phyloP scores from a whole-genome alignment of 2,888 invertebrate species.

The Rhingia campestris region DNA sequence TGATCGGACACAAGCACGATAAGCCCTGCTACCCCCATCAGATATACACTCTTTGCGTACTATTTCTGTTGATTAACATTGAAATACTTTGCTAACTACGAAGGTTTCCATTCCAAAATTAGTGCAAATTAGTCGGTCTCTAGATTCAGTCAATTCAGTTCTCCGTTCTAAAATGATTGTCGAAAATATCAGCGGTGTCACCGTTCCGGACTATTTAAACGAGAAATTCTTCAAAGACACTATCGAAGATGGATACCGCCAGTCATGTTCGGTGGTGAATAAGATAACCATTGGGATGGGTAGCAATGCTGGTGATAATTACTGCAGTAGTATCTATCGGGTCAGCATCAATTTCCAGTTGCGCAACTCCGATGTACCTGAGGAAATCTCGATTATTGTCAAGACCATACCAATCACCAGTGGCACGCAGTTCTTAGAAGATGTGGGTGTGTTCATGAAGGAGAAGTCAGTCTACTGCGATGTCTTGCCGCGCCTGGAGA shows the following conservation, averaged over 20 bases:
- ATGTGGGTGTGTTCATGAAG: conserved; percentile 82
- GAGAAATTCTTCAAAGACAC: conserved; percentile 78
- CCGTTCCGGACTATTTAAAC: conserved; percentile 77
- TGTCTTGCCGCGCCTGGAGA: conserved; percentile 81
- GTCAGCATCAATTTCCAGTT: conserved; percentile 76
- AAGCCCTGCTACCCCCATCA: not conserved
- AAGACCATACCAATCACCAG: conserved; percentile 79
- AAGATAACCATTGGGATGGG: conserved; percentile 78
- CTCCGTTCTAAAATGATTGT: conserved; percentile 19
- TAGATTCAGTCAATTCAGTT: not conserved
- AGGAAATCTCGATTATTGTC: conserved; percentile 77
- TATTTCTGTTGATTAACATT: conserved; percentile 14
- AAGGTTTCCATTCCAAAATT: not conserved
- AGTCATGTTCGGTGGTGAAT: conserved; percentile 75
- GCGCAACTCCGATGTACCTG: not conserved
- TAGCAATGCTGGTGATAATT: conserved; percentile 80
- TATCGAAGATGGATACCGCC: conserved; percentile 78
- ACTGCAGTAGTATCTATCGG: conserved; percentile 80
- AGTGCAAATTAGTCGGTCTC: conserved; percentile 10
- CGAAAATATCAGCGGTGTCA: conserved; percentile 23
- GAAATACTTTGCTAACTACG: not conserved
- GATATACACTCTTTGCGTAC: not conserved
- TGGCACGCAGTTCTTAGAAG: conserved; percentile 80
- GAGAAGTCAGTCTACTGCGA: conserved; percentile 82
- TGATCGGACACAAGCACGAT: not conserved